These are phyloP conservation scores for Plodia interpunctella DNA, from an alignment of 1,140 invertebrate species.

Conservation along the genomic window DNA sequence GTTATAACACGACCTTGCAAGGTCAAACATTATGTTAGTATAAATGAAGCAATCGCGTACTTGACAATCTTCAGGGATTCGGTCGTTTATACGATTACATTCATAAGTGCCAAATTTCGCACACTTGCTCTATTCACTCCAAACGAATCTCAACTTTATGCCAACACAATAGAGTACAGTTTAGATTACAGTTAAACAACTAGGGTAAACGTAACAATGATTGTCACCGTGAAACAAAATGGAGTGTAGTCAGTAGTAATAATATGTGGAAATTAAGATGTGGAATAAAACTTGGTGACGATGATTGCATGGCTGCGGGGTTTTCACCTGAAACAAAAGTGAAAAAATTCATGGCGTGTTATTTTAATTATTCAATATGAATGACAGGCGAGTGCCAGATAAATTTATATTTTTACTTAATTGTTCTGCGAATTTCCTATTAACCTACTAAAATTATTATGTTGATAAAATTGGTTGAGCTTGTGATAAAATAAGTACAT, in stretches of 20 bases:
- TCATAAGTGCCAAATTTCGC: neutral
- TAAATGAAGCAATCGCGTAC: neutral
- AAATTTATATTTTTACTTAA: too few relatives aligned
- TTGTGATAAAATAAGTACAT: too few relatives aligned
- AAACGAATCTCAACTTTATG: constrained; percentile 26
- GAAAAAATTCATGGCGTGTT: neutral
- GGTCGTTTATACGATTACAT: neutral
- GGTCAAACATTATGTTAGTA: neutral
- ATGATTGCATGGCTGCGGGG: constrained; percentile 73
- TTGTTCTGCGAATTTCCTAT: too few relatives aligned
- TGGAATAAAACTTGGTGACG: constrained; percentile 45
- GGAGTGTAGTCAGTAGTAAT: constrained; percentile 25
- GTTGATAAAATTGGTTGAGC: too few relatives aligned
- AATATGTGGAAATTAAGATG: constrained; percentile 32
- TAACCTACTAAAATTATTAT: too few relatives aligned
- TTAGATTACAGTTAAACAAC: constrained; percentile 23
- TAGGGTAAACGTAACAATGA: constrained; percentile 22
- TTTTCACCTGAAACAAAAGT: constrained; percentile 65
- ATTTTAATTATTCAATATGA: too few relatives aligned
- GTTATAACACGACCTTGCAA: neutral
- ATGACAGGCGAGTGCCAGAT: too few relatives aligned
- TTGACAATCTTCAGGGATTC: neutral
- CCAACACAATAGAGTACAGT: constrained; percentile 24
- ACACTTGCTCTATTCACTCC: constrained; percentile 13
- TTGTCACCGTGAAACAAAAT: constrained; percentile 58